Evolutionary conservation across 2,113 vertebrate species (phyloP).

Genomic region (Thinocorus orbignyianus): DNA sequence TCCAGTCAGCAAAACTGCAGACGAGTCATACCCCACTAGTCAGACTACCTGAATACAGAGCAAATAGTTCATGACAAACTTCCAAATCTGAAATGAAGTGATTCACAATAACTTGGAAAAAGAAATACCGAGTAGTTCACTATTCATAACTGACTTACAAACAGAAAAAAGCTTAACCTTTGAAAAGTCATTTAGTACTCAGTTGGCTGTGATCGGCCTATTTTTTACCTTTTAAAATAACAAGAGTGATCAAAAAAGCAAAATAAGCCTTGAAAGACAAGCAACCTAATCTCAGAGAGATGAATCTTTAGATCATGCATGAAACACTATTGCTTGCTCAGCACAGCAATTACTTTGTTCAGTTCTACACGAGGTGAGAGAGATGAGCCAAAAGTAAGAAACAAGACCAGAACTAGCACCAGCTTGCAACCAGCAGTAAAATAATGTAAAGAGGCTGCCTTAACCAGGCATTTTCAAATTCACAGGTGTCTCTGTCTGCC

Average conservation of each 20-base stretch:
- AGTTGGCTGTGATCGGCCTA: neutral
- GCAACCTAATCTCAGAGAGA: neutral
- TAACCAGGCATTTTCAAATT: neutral
- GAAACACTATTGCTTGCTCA: neutral
- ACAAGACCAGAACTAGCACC: neutral
- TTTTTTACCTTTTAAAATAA: conserved; percentile 11
- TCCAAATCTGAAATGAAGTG: conserved; percentile 45
- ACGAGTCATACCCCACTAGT: conserved; percentile 11
- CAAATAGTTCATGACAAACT: conserved; percentile 35
- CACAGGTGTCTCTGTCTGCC: neutral
- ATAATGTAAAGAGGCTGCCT: neutral
- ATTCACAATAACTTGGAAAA: conserved; percentile 40
- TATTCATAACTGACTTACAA: conserved; percentile 34
- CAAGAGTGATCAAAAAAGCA: conserved; percentile 19
- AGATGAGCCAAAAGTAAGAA: neutral
- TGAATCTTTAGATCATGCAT: conserved; percentile 8
- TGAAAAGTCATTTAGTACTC: conserved; percentile 18
- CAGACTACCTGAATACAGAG: conserved; percentile 45
- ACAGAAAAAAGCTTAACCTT: conserved; percentile 22
- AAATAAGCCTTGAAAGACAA: conserved; percentile 42
- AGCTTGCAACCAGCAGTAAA: neutral
- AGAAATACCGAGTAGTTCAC: neutral
- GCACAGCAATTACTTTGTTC: neutral
- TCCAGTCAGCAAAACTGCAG: conserved; percentile 46
- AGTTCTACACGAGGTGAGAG: neutral